Evolutionary conservation across 2,797 vertebrate genomes (phyloP), one percentile per base, ranked within the genome.

Genomic region (Myotis daubentonii): DNA sequence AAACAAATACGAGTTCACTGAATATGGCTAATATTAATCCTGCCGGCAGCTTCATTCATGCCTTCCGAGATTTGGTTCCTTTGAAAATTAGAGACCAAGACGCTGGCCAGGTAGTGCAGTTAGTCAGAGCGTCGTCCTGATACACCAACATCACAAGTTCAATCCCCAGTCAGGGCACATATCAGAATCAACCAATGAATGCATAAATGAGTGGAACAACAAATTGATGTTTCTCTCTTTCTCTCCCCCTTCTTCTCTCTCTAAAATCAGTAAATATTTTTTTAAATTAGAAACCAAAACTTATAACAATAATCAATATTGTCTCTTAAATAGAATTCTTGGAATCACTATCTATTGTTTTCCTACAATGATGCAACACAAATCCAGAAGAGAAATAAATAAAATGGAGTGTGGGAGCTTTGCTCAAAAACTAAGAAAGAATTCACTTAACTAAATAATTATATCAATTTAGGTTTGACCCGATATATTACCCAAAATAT

Each of bases 391-490:
- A 83, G 22, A 85, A 87, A 76, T 53, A 71, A 80, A 47, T 71
- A 80, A 92, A 75, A 86, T 60, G 11, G 44, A 75, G 10, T 55
- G 72, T 15, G 0, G 13, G 28, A 93, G 12, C 10, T 87, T 89
- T 92, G 16, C 55, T 70, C 49, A 83, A 92, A 83, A 92, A 12
- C 20, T 91, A 83, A 86, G 28, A 89, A 85, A 86, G 22, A 89
- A 85, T 57, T 81, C 15, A 92, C 17, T 93, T 71, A 60, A 2
- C 8, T 62, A 70, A 95, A 62, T 62, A 68, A 93, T 87, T 90
- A 8, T 8, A 82, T 65, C 36, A 83, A 66, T 65, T 72, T 44
- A 95, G 7, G 25, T 12, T 76, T 88, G 11, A 62, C n/a, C 51
- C 86, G 80, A 66, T 20, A 22, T 49, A 60, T 74, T 76, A 79